Evolutionary conservation across 1,140 invertebrate genomes (phyloP).

Genomic region (Bombus fervidus): DNA sequence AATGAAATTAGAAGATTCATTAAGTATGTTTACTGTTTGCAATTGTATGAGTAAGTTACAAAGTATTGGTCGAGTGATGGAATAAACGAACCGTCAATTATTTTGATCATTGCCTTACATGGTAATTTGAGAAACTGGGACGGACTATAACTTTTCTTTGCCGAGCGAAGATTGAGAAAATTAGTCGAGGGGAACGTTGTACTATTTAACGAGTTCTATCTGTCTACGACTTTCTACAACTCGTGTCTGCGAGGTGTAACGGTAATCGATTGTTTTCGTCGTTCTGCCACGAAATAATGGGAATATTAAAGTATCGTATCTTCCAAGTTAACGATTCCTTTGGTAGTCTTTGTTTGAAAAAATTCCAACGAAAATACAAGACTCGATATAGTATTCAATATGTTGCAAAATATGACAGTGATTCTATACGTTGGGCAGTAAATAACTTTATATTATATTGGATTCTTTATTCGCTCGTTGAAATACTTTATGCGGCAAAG

Average conservation of each 20-base stretch:
- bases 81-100: conserved; percentile 1
- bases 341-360: no score
- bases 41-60: neutral
- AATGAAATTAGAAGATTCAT: neutral
- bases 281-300: neutral
- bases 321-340: neutral
- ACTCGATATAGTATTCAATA: no score
- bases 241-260: neutral
- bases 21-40: neutral
- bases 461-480: no score
- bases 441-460: no score
- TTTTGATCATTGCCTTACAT: neutral
- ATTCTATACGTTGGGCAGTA: no score
- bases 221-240: neutral
- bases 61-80: neutral
- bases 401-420: no score
- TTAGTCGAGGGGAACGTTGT: neutral
- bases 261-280: conserved; percentile 13
- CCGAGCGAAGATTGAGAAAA: neutral
- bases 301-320: neutral
- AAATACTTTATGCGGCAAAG: no score
- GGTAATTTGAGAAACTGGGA: neutral
- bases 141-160: neutral
- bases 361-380: no score
- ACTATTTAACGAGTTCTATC: conserved; percentile 11